phyloP scores from a whole-genome alignment of 2,888 invertebrate genomes.

The Craniophora ligustri region DNA sequence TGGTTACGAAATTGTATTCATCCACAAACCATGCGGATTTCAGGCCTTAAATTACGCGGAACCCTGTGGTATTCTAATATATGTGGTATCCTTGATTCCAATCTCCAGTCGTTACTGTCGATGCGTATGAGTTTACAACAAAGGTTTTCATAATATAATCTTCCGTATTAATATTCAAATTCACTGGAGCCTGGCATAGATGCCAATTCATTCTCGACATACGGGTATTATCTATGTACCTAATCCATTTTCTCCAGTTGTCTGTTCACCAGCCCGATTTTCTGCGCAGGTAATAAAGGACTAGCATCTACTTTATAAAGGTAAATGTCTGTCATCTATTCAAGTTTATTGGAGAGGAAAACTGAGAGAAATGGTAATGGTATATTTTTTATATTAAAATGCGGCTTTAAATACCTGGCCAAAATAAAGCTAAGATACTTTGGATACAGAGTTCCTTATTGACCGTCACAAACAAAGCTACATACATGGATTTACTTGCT shows the following conservation, averaged over 20 bases:
- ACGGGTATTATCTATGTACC: conserved; percentile 27
- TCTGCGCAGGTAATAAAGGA: conserved; percentile 20
- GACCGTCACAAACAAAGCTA: no score
- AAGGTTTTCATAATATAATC: no score
- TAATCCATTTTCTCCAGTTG: conserved; percentile 16
- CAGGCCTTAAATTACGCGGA: no score
- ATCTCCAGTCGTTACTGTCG: no score
- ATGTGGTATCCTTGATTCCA: no score
- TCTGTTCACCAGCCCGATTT: conserved; percentile 15
- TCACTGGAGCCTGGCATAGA: not conserved
- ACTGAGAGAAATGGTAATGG: conserved; percentile 11
- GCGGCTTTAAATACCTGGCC: conserved; percentile 1
- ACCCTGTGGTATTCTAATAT: no score
- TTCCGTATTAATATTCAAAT: no score
- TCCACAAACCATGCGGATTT: no score
- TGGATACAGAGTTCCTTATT: no score
- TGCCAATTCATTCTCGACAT: conserved; percentile 29
- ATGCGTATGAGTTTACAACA: no score
- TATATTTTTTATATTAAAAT: conserved; percentile 15
- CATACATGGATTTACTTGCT: no score
- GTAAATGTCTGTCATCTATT: conserved; percentile 24
- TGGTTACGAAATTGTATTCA: no score
- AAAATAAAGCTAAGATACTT: not conserved
- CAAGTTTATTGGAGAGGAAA: conserved; percentile 30
- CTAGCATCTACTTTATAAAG: conserved; percentile 21